Evolutionary conservation across 2,888 invertebrate genomes (phyloP), one percentile per base, ranked within the genome.

Genomic region (Andrena flavipes): DNA sequence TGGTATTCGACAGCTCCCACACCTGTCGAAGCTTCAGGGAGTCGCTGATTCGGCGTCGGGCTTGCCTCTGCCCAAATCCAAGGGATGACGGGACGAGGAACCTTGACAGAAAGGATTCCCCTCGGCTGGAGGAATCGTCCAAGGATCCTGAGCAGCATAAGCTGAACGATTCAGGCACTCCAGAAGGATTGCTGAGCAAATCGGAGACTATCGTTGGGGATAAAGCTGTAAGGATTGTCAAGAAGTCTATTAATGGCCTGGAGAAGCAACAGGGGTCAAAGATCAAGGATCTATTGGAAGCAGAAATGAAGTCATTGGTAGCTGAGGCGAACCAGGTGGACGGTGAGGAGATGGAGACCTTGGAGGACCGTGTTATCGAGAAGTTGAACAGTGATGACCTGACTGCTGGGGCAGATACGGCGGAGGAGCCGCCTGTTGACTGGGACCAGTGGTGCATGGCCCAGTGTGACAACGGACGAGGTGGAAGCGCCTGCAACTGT

Each of bases 401-500:
- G 0, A 51, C 26, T 2, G 48, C 8, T 2, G 54, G 3, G 35
- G 0, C 64, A 0, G 51, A 59, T 4, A 16, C 30, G 0, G 54
- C 60, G 23, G 76, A 73, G 7, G 78, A 73, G 42, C 10, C 60
- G 2, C n/a, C 73, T 33, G 59, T 85, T 42, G 86, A 85, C 33
- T 97, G 96, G 96, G 93, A 95, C 23, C 94, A 95, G 73, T 95
- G 96, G 95, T 97, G 97, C 93, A 94, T 95, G 89, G 92, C 95
- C 6, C 95, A 96, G 89, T 97, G 97, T 92, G 94, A 95, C 51
- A 95, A 95, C 89, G 97, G 96, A 1, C 96, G 96, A 86, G 97
- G 97, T 75, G 97, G 97, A n/a, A 95, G 96, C 33, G 96, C 97
- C 83, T 97, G 97, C 94, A 96, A 96, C 93, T 97, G 97, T 93